Conservation (phyloP, 2,888 invertebrate species). For the Ceratothoa steindachneri region DNA sequence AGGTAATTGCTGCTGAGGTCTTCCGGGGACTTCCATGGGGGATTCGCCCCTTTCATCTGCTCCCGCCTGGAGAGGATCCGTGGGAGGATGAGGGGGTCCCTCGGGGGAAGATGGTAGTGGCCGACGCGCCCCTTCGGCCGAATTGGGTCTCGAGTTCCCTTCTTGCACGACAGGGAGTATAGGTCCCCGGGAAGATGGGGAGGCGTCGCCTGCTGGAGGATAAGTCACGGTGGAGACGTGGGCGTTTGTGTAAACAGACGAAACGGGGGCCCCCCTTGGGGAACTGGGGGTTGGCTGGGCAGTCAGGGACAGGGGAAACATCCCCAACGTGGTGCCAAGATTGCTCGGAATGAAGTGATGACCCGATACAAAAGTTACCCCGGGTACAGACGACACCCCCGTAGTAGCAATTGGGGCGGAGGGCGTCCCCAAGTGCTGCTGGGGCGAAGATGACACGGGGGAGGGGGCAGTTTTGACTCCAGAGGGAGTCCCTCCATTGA, state of each 20-base stretch:
- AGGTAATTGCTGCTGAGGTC: background rate
- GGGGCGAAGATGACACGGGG: background rate
- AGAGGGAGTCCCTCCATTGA: background rate
- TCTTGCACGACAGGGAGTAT: background rate
- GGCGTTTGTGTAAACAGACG: too few relatives aligned
- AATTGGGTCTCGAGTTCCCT: background rate
- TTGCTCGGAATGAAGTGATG: background rate
- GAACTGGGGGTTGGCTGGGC: too few relatives aligned
- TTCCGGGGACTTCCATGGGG: background rate
- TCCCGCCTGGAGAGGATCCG: background rate
- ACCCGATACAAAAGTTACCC: background rate
- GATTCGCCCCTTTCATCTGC: too few relatives aligned
- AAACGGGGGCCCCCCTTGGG: too few relatives aligned
- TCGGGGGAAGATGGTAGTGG: background rate
- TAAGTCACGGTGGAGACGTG: background rate
- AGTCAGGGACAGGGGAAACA: too few relatives aligned
- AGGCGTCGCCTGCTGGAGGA: background rate
- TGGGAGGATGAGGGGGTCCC: background rate
- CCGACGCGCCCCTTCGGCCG: background rate
- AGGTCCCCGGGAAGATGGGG: background rate
- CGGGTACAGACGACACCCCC: background rate
- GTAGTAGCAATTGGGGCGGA: background rate
- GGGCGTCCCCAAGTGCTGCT: too few relatives aligned
- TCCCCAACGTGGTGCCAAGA: background rate
- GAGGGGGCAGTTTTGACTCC: background rate